Conservation (phyloP, 2,113 vertebrate genomes). For the Alouatta palliata region DNA sequence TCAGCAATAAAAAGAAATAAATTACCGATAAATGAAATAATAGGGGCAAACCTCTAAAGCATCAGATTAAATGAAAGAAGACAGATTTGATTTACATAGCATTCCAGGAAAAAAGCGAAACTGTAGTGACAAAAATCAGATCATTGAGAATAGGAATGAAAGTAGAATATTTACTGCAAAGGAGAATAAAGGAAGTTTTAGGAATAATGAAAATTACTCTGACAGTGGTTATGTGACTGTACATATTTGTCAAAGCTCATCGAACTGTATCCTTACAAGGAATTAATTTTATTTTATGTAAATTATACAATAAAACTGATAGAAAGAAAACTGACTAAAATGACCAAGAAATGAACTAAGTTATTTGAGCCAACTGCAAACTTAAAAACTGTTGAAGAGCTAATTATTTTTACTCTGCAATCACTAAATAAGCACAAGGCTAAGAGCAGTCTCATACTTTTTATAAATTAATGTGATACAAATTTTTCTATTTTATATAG, state of each 20-base stretch:
- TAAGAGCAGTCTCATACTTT: neutral
- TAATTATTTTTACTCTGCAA: neutral
- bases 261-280: neutral
- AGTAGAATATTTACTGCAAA: neutral
- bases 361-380: neutral
- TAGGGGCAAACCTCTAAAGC: neutral
- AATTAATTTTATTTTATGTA: slow-evolving; percentile 29
- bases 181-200: neutral
- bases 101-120: neutral
- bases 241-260: neutral
- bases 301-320: neutral
- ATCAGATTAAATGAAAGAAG: neutral
- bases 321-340: neutral
- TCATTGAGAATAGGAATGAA: neutral
- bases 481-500: neutral
- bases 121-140: neutral
- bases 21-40: neutral
- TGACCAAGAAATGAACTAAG: neutral
- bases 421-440: neutral
- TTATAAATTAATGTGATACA: neutral
- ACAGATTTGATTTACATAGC: neutral
- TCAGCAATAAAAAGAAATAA: neutral
- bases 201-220: neutral
- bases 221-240: neutral
- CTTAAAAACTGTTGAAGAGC: neutral